A percentile compares a stretch with the other conserved stretches of the same genome.
Evolutionary conservation across 2,888 invertebrate species (phyloP).

Genomic region (Caenorhabditis sp.): DNA sequence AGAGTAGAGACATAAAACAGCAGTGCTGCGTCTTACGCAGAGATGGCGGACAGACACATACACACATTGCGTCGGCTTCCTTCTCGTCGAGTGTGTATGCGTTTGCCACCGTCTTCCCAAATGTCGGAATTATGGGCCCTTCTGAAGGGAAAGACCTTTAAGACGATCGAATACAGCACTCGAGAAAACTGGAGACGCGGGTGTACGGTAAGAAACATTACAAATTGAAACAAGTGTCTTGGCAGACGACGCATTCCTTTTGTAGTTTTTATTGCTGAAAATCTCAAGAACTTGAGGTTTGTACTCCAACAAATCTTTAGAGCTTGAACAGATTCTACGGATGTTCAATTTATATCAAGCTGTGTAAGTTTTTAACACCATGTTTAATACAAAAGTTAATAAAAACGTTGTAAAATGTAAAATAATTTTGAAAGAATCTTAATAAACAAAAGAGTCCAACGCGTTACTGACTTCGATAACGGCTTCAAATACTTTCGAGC

Average conservation of each 20-base stretch:
- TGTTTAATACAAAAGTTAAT: no score
- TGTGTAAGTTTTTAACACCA: no score
- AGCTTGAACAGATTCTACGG: no score
- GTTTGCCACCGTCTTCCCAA: constrained; percentile 52
- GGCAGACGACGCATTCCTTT: background rate
- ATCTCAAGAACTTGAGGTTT: no score
- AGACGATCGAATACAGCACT: constrained; percentile 51
- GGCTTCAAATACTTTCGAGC: no score
- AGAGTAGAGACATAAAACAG: constrained; percentile 14
- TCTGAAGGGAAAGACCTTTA: constrained; percentile 42
- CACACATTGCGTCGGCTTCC: constrained; percentile 35
- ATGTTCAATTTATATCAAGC: no score
- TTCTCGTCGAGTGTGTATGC: constrained; percentile 53
- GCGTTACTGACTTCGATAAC: no score
- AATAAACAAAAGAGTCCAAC: no score
- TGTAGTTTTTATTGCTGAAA: background rate
- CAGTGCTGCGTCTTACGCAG: background rate
- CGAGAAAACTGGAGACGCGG: constrained; percentile 19
- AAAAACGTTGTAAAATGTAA: no score
- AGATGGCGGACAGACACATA: constrained; percentile 14
- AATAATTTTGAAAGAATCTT: no score
- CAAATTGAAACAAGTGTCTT: background rate
- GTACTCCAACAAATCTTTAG: no score
- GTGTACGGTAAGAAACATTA: constrained; percentile 28
- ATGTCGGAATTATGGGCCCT: constrained; percentile 63